Conservation (phyloP, 2,888 invertebrate species). For the Nomada ruficornis region DNA sequence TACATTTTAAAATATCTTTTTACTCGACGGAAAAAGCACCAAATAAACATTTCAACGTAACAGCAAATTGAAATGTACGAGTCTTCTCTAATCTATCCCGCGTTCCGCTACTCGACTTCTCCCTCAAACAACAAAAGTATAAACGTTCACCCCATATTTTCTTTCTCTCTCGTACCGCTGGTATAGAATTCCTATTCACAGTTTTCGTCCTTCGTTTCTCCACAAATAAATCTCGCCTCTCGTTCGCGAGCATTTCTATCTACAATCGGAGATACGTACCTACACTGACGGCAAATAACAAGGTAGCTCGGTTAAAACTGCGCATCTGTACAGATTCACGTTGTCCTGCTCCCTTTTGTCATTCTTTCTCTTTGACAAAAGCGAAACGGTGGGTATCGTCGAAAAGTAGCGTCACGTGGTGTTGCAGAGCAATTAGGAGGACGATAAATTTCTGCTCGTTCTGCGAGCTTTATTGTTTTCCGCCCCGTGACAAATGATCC, state of each 20-base stretch:
- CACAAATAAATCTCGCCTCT: not conserved
- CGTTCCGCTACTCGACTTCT: not conserved
- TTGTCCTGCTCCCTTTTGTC: not conserved
- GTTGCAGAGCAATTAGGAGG: constrained; percentile 43
- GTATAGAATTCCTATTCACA: constrained; percentile 7
- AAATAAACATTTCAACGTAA: not conserved
- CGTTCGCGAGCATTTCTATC: not conserved
- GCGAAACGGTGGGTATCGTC: constrained; percentile 42
- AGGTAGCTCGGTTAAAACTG: not conserved
- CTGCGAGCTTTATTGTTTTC: constrained; percentile 58
- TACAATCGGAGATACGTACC: not conserved
- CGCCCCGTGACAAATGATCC: constrained; percentile 51
- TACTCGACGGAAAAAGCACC: too few species aligned
- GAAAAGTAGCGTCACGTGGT: constrained; percentile 22
- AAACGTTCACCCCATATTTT: not conserved
- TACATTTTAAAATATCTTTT: too few species aligned
- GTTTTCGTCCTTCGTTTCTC: not conserved
- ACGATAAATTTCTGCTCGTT: constrained; percentile 51
- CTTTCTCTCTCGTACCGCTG: not conserved
- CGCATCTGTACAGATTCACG: not conserved
- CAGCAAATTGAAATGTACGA: not conserved
- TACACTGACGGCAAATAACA: constrained; percentile 5
- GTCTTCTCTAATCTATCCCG: not conserved
- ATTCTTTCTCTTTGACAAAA: constrained; percentile 8
- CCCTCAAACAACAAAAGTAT: not conserved